Conservation (phyloP, 2,888 invertebrate genomes). For the Thereva nobilitata region DNA sequence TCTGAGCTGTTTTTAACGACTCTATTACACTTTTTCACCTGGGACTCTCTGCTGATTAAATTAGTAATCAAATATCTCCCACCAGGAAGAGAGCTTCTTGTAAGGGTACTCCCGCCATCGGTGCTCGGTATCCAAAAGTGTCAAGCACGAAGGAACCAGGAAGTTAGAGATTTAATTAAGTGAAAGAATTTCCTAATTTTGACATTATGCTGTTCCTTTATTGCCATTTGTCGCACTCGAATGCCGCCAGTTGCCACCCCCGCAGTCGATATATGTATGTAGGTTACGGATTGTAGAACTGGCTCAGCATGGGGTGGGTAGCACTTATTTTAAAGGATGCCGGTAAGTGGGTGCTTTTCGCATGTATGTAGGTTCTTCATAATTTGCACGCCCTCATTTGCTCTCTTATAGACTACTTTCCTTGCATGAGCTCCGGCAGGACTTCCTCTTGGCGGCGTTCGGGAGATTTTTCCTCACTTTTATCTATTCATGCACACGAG, state of each 20-base stretch:
- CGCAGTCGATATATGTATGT: too few relatives aligned
- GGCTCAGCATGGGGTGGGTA: constrained; percentile 9
- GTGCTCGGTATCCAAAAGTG: not conserved
- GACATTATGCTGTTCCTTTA: constrained; percentile 30
- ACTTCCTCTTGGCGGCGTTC: constrained; percentile 16
- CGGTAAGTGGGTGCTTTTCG: constrained; percentile 17
- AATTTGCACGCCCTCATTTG: constrained; percentile 32
- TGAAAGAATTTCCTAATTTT: constrained; percentile 34
- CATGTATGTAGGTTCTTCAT: constrained; percentile 17
- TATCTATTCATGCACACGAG: constrained; percentile 8
- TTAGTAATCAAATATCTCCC: too few relatives aligned
- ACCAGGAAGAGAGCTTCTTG: too few relatives aligned
- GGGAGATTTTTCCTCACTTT: constrained; percentile 15
- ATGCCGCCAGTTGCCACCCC: too few relatives aligned
- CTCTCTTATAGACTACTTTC: constrained; percentile 28
- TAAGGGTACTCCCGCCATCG: too few relatives aligned
- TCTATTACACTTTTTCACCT: too few relatives aligned
- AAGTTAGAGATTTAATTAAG: constrained; percentile 25
- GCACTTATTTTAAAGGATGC: constrained; percentile 28
- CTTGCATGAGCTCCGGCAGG: not conserved
- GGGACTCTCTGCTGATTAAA: too few relatives aligned
- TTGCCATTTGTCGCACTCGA: constrained; percentile 2
- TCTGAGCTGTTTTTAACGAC: too few relatives aligned
- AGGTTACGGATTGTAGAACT: too few relatives aligned
- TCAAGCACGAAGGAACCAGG: not conserved